phyloP scores from a whole-genome alignment of 2,113 vertebrate genomes.

The Cololabis saira region DNA sequence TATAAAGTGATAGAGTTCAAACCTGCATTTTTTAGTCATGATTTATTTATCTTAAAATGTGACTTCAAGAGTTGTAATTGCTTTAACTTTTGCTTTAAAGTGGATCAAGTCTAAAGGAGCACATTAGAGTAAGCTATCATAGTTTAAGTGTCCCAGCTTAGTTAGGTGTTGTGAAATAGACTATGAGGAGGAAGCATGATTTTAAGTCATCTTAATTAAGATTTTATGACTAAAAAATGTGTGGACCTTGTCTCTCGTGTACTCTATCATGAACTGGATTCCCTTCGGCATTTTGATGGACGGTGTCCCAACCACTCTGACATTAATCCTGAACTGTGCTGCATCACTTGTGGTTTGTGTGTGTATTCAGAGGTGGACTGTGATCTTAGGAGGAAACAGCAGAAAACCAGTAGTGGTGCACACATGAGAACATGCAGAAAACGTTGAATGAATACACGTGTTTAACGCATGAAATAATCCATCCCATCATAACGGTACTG shows the following conservation, averaged over 20 bases:
- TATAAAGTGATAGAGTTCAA: not conserved
- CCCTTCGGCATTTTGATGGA: conserved; percentile 54
- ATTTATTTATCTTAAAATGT: not conserved
- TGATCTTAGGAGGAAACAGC: not conserved
- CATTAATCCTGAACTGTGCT: conserved; percentile 50
- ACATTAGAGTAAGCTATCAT: no score
- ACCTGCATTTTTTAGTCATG: no score
- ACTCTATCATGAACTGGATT: conserved; percentile 30
- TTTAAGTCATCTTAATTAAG: not conserved
- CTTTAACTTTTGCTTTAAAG: not conserved
- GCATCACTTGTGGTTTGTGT: conserved; percentile 50
- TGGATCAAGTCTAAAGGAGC: no score
- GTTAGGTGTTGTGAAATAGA: no score
- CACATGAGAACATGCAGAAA: no score
- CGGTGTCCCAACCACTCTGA: conserved; percentile 54
- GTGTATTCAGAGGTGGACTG: conserved; percentile 17
- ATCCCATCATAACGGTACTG: no score
- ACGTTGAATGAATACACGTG: no score
- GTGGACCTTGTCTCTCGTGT: not conserved
- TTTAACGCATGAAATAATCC: no score
- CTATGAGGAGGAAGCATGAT: no score
- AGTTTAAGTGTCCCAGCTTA: no score
- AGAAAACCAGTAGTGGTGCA: not conserved
- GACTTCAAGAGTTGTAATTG: not conserved
- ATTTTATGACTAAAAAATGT: not conserved